Conservation (phyloP, 2,113 vertebrate genomes). For the Philantomba maxwellii region DNA sequence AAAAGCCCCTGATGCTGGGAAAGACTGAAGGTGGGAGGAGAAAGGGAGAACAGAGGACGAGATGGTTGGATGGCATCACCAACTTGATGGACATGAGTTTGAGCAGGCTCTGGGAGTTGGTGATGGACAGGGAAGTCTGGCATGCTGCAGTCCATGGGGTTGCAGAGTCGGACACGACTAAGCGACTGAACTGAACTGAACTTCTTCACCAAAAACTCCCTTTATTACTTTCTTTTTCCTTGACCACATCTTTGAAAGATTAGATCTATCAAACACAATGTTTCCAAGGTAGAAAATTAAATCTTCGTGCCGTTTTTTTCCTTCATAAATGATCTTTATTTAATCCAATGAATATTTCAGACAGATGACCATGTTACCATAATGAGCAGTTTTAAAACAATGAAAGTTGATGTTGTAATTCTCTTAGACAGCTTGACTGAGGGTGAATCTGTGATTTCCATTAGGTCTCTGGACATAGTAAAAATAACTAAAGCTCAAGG, state of each 20-base stretch:
- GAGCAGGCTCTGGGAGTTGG: not conserved
- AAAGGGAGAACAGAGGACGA: not conserved
- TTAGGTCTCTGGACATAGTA: not conserved
- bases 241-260: not conserved
- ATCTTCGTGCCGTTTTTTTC: not conserved
- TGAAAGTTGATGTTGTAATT: not conserved
- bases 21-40: not conserved
- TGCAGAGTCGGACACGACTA: not conserved
- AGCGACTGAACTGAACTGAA: not conserved
- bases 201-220: not conserved
- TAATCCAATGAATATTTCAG: not conserved
- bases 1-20: not conserved
- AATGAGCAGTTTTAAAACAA: not conserved
- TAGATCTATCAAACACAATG: not conserved
- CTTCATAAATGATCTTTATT: not conserved
- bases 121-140: not conserved
- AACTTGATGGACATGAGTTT: not conserved
- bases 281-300: not conserved
- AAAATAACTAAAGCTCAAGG: not conserved
- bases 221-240: not conserved
- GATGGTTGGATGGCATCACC: not conserved
- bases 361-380: not conserved
- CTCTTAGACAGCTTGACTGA: not conserved
- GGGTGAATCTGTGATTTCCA: not conserved
- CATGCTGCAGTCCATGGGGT: not conserved